Conservation (phyloP, 2,113 vertebrate genomes). For the Pseudopipra pipra region DNA sequence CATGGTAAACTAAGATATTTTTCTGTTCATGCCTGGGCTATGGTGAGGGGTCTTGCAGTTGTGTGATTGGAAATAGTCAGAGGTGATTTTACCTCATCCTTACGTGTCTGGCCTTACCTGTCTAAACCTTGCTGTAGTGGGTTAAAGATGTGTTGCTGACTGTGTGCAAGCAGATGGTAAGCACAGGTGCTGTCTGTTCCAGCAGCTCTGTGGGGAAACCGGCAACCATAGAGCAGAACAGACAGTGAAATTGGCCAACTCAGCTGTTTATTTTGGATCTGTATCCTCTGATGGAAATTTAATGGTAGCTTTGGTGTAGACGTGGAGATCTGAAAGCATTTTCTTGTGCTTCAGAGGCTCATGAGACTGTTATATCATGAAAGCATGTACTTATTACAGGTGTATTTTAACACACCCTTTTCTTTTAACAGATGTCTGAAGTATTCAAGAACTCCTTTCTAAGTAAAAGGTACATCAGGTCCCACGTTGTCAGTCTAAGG, state of each 20-base stretch:
- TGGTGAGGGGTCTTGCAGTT: not conserved
- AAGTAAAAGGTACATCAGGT: constrained; percentile 57
- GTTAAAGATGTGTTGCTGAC: not conserved
- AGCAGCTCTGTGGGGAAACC: not conserved
- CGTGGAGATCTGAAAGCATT: not conserved
- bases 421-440: constrained; percentile 65
- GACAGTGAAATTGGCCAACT: not conserved
- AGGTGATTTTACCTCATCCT: not conserved
- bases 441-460: constrained; percentile 68
- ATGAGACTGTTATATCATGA: not conserved
- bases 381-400: not conserved
- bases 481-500: constrained; percentile 69
- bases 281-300: not conserved
- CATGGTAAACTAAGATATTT: constrained; percentile 58
- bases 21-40: not conserved
- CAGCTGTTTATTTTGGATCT: not conserved
- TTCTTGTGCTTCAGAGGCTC: not conserved
- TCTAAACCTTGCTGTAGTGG: not conserved
- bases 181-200: not conserved
- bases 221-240: not conserved
- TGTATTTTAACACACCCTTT: not conserved
- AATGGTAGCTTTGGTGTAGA: not conserved
- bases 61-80: not conserved
- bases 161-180: not conserved
- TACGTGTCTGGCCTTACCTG: not conserved